Percentiles rank a stretch among this genome's conserved stretches.
Conservation (phyloP, 1,140 invertebrate genomes). For the Eubasilissa regina region DNA sequence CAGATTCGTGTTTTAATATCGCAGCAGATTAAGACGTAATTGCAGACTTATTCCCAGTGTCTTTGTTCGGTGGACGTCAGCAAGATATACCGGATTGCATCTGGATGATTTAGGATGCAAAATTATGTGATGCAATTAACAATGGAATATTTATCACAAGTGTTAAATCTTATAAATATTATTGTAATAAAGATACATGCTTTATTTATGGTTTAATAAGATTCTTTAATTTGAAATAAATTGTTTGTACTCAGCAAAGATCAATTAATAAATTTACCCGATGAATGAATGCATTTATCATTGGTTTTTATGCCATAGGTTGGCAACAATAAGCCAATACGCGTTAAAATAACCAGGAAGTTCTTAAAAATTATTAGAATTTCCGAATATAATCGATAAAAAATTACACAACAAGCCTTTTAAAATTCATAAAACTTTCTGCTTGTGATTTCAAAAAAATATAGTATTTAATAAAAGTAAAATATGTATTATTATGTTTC, state of each 20-base stretch:
- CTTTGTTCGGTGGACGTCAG: not conserved
- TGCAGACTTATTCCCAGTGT: not conserved
- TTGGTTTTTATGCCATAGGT: too few species aligned
- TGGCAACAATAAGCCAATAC: too few species aligned
- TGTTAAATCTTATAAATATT: not conserved
- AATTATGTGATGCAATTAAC: conserved; percentile 19
- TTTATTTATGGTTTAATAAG: not conserved
- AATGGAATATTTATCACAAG: conserved; percentile 12
- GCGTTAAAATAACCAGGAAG: too few species aligned
- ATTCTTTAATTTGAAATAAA: not conserved
- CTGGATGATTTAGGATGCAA: conserved; percentile 8
- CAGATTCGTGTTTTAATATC: not conserved
- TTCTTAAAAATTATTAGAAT: too few species aligned
- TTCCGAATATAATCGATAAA: too few species aligned
- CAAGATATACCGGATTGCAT: not conserved
- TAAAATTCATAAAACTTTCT: too few species aligned
- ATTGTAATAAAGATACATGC: not conserved
- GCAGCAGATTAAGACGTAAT: not conserved
- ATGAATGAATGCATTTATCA: too few species aligned
- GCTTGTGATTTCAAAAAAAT: too few species aligned
- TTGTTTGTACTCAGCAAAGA: not conserved
- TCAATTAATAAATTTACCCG: too few species aligned
- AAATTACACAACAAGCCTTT: too few species aligned
- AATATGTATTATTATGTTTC: too few species aligned
- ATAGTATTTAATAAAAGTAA: too few species aligned